Base-by-base conservation (phyloP, 2,797 vertebrate species). In the Lophotriccus pileatus region DNA sequence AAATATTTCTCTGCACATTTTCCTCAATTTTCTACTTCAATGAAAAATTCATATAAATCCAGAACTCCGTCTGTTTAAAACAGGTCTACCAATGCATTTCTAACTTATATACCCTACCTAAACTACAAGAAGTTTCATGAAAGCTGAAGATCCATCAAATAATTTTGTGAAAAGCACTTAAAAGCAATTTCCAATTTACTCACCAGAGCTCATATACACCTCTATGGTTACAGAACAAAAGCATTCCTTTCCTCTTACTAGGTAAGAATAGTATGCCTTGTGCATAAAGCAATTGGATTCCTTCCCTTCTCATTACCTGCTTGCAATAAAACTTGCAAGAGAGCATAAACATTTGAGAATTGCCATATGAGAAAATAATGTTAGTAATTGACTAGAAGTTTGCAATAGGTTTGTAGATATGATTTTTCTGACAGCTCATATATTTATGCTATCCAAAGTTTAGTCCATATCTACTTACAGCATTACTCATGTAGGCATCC, bases 251-350 rank as follows among this genome's bases (percentile, higher is more conserved):
- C 84, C 87, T 96, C 87, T 97, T 92, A 97, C 97, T 97, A 97
- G 93, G 84, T 43, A 89, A 85, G 49, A 98, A 98, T 95, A 95
- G 70, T 89, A 97, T 89, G 93, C 62, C 87, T 84, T 95, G 95
- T 96, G 93, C 89, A 97, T 96, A 93, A 98, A 97, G 89, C 97
- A 98, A 98, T 95, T 98, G 95, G 88, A 97, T 97, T 98, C 96
- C 83, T 95, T 96, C 87, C 76, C 87, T 94, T 93, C 97, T 95
- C 95, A 93, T 96, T 95, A 85, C 89, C 95, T 84, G 91, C 95
- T 95, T 93, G 94, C 93, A 97, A 96, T 97, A 97, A 96, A 95
- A 91, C 84, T 93, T 95, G 95, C 95, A 97, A 95, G 91, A 96
- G 30, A 96, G 64, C 76, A 95, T 92, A 97, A 97, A 96, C 87